phyloP scores from a whole-genome alignment of 2,797 vertebrate genomes.

The Lophius americanus region DNA sequence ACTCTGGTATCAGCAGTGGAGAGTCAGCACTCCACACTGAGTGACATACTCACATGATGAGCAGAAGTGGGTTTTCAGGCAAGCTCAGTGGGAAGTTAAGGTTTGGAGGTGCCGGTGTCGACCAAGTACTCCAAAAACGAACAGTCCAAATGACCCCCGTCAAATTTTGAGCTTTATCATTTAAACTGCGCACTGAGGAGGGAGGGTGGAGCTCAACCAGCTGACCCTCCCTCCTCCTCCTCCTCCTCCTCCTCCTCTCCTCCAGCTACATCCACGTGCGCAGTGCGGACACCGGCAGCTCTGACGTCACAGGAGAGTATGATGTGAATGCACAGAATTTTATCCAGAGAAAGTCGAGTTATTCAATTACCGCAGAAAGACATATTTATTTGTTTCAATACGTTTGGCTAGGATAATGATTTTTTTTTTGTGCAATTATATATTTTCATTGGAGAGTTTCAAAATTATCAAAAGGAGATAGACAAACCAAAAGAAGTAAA shows the following conservation, averaged over 20 bases:
- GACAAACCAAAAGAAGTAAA: no score
- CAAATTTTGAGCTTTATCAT: constrained; percentile 62
- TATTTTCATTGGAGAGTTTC: no score
- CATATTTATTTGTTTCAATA: no score
- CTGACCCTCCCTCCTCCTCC: constrained; percentile 40
- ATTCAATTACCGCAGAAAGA: no score
- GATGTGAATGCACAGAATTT: neutral
- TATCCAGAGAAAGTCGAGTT: no score
- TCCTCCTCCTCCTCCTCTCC: constrained; percentile 41
- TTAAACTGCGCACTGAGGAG: constrained; percentile 72
- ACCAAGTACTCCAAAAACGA: constrained; percentile 79
- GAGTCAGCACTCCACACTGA: neutral
- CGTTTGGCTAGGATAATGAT: no score
- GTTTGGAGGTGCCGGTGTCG: constrained; percentile 71
- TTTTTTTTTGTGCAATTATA: no score
- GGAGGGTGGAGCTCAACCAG: constrained; percentile 66
- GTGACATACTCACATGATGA: constrained; percentile 73
- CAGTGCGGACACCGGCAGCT: constrained; percentile 26
- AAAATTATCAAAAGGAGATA: no score
- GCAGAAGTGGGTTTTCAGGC: constrained; percentile 37
- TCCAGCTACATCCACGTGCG: constrained; percentile 57
- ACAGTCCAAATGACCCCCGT: constrained; percentile 81
- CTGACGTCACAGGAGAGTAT: neutral
- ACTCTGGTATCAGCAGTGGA: neutral
- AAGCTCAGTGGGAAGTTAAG: constrained; percentile 58